A percentile compares a stretch with the other conserved stretches of the same genome.
These are phyloP conservation scores for Trichomycterus rosablanca DNA, from an alignment of 2,113 vertebrate species.

Conservation along the genomic window DNA sequence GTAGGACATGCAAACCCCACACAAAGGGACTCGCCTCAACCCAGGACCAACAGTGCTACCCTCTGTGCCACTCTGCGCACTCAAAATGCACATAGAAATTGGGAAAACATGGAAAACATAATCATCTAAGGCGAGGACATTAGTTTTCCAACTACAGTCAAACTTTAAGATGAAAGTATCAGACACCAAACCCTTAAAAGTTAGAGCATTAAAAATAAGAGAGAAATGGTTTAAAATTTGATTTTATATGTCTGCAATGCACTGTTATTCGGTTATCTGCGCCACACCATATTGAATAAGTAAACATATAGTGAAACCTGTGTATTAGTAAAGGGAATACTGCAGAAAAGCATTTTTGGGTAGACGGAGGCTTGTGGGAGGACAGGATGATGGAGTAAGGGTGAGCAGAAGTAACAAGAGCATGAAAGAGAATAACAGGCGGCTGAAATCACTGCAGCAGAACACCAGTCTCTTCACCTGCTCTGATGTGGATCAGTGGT, in stretches of 20 bases:
- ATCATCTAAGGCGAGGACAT: no score
- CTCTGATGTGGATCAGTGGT: conserved; percentile 52
- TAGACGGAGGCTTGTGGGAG: conserved; percentile 12
- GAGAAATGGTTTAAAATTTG: background rate
- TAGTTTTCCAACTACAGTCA: no score
- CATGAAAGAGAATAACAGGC: conserved; percentile 38
- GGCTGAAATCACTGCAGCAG: conserved; percentile 51
- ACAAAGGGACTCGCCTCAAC: no score
- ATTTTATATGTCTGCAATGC: background rate
- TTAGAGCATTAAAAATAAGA: no score
- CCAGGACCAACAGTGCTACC: no score
- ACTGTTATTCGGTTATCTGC: background rate
- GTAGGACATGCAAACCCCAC: no score
- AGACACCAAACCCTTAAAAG: no score
- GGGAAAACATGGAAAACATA: no score
- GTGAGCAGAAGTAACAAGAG: conserved; percentile 31
- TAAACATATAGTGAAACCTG: conserved; percentile 3
- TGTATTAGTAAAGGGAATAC: conserved; percentile 20
- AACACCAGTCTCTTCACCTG: conserved; percentile 52
- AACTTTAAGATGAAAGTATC: no score
- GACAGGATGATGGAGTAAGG: conserved; percentile 28
- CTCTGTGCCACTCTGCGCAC: no score
- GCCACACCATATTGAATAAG: conserved; percentile 13
- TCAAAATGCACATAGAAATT: no score
- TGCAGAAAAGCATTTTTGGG: background rate